Evolutionary conservation across 2,797 vertebrate genomes (phyloP), one percentile per base, ranked within the genome.

Genomic region (Muraenolepis orangiensis): DNA sequence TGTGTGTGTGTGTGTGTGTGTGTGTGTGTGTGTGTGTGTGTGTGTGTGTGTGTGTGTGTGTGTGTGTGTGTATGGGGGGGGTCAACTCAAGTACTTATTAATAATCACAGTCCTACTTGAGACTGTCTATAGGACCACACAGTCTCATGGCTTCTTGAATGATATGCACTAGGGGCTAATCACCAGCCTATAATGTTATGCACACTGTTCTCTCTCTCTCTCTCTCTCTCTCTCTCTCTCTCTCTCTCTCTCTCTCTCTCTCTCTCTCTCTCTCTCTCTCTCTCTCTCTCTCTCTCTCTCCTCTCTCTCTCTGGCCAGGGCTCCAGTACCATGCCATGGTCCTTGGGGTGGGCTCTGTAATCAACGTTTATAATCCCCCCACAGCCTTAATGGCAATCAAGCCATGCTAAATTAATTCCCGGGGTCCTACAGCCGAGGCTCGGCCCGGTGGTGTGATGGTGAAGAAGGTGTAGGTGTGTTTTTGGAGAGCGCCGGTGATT

Each of bases 401-500:
- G 90, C 86, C 89, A 83, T 88, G 86, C 88, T 26, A 88, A 91
- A 94, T 93, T 94, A 94, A 93, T 93, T 93, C 87, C 82, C 92
- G 82, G 86, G 92, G 93, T 93, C 89, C 89, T 90, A 83, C 84
- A 85, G 84, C 87, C 84, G 88, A 78, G 87, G 71, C 78, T 82
- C 61, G 86, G 92, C 89, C 89, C 90, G 83, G 86, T 23, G 93
- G 89, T 93, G 90, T 91, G 92, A 93, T 93, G 91, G 86, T 92
- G 91, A 93, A 94, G 92, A 93, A 93, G 90, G 92, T 93, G 94
- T 94, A 93, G 94, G 94, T 94, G 94, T 94, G n/a, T 93, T 94
- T 93, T 91, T 95, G 91, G 92, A 94, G 94, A 93, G 92, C 78
- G 90, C 91, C 90, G 91, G 93, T 95, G 93, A 95, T 94, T 95